Evolutionary conservation across 2,888 invertebrate species (phyloP).

Genomic region (Sialis lutaria): DNA sequence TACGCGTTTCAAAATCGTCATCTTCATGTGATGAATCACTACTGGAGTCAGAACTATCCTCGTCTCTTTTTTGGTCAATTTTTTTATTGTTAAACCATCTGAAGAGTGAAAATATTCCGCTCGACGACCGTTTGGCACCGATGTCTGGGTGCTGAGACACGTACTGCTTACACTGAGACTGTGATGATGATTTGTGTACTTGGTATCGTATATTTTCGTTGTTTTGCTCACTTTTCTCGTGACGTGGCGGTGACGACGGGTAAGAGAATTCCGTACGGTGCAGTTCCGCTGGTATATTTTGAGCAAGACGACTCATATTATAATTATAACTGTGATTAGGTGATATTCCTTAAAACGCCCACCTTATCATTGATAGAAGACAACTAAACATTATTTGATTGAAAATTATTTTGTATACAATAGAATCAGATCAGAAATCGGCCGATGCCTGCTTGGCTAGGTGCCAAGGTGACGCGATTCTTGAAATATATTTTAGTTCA

Average conservation of each 20-base stretch:
- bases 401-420: no score
- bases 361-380: no score
- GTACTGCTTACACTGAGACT: neutral
- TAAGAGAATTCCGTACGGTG: neutral
- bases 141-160: neutral
- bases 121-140: conserved; percentile 14
- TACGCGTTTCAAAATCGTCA: neutral
- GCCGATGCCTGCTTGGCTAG: no score
- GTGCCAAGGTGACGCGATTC: no score
- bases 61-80: conserved; percentile 8
- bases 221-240: neutral
- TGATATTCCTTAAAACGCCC: no score
- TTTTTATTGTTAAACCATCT: conserved; percentile 48
- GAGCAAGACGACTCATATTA: neutral
- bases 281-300: neutral
- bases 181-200: neutral
- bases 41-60: conserved; percentile 10
- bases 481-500: no score
- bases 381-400: no score
- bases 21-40: conserved; percentile 10
- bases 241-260: neutral
- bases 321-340: no score
- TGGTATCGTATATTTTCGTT: neutral
- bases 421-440: no score
- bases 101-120: conserved; percentile 42